Evolutionary conservation across 1,140 invertebrate genomes (phyloP).

Genomic region (Papilio helenus): DNA sequence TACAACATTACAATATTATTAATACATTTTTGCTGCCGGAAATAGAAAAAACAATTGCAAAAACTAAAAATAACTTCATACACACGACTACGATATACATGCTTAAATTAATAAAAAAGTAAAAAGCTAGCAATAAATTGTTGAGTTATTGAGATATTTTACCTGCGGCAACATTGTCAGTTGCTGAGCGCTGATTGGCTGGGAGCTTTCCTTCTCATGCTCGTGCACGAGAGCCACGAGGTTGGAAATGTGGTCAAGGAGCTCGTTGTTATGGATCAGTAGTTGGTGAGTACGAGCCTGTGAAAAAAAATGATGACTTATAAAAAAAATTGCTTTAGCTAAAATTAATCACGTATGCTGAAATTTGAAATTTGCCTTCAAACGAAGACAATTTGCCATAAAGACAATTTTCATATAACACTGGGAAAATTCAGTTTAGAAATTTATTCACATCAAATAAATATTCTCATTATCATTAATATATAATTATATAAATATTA

Average conservation of each 20-base stretch:
- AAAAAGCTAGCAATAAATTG: slow-evolving; percentile 22
- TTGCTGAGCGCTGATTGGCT: slow-evolving; percentile 81
- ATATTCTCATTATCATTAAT: no score
- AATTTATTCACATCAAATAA: no score
- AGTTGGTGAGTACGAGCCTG: slow-evolving; percentile 96
- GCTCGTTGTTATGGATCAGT: slow-evolving; percentile 96
- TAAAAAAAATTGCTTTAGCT: background rate
- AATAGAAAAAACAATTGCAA: background rate
- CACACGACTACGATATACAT: slow-evolving; percentile 10
- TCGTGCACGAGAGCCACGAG: slow-evolving; percentile 93
- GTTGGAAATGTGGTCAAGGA: slow-evolving; percentile 95
- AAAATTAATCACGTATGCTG: no score
- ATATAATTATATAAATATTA: no score
- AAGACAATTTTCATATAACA: no score
- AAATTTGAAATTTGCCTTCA: no score
- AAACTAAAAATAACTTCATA: background rate
- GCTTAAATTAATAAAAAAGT: slow-evolving; percentile 30
- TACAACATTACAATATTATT: no score
- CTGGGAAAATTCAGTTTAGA: no score
- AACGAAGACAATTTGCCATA: no score
- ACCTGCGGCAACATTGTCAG: slow-evolving; percentile 86
- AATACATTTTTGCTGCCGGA: background rate
- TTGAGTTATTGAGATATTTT: slow-evolving; percentile 29
- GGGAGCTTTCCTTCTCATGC: slow-evolving; percentile 85
- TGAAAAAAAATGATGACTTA: slow-evolving; percentile 35